Conservation (phyloP, 2,888 invertebrate species). For the Argyresthia goedartella region DNA sequence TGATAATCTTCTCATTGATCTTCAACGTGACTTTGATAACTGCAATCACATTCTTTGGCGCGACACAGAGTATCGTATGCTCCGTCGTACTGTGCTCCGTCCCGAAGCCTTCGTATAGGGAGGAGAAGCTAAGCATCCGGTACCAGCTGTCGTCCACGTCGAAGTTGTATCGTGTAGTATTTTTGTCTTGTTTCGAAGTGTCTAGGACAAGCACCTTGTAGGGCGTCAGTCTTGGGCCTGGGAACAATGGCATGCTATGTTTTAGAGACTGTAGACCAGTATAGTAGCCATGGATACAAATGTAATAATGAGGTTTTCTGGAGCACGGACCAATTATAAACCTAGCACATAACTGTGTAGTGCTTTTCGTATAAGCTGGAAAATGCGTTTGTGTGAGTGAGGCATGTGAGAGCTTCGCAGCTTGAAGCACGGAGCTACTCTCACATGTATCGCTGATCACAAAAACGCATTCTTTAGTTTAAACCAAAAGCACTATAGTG, state of each 20-base stretch:
- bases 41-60: slow-evolving; percentile 75
- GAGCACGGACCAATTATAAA: no score
- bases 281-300: no score
- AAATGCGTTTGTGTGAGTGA: no score
- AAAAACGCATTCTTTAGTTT: no score
- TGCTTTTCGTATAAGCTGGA: no score
- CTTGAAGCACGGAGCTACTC: no score
- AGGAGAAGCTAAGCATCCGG: slow-evolving; percentile 76
- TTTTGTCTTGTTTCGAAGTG: slow-evolving; percentile 40
- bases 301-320: no score
- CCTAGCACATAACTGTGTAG: no score
- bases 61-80: slow-evolving; percentile 77
- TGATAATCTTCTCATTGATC: slow-evolving; percentile 78
- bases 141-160: slow-evolving; percentile 76
- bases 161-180: slow-evolving; percentile 39
- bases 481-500: no score
- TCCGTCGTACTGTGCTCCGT: slow-evolving; percentile 74
- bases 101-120: slow-evolving; percentile 69
- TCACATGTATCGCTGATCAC: no score
- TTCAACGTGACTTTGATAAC: slow-evolving; percentile 78
- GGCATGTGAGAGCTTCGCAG: no score
- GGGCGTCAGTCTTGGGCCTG: slow-evolving; percentile 54
- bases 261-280: no score
- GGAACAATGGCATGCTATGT: neutral
- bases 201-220: slow-evolving; percentile 78